Conservation (phyloP, 2,797 vertebrate species). For the Sebastes trivittatus region DNA sequence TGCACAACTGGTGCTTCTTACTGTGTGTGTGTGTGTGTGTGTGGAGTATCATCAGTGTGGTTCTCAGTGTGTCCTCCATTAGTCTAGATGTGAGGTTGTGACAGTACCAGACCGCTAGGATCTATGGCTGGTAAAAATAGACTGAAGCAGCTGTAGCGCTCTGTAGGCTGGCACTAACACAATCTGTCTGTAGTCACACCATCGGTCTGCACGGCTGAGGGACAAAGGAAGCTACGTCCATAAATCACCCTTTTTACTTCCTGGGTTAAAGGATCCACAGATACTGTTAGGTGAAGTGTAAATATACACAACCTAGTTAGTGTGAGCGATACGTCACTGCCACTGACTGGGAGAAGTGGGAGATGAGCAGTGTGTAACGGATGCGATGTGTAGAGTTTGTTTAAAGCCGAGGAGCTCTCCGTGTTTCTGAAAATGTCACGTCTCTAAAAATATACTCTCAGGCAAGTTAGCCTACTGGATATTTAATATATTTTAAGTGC, state of each 20-base stretch:
- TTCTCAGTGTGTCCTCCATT: slow-evolving; percentile 48
- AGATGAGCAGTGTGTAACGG: neutral
- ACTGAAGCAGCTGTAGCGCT: slow-evolving; percentile 62
- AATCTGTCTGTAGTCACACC: slow-evolving; percentile 49
- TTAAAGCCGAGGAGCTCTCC: neutral
- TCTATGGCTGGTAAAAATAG: slow-evolving; percentile 76
- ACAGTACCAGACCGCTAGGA: slow-evolving; percentile 72
- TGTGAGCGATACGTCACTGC: slow-evolving; percentile 14
- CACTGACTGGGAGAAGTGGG: slow-evolving; percentile 12
- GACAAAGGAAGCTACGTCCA: slow-evolving; percentile 27
- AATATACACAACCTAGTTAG: slow-evolving; percentile 49
- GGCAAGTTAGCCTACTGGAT: neutral
- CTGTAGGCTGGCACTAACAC: slow-evolving; percentile 36
- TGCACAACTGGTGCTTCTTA: neutral
- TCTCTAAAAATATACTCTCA: neutral
- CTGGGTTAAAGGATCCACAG: slow-evolving; percentile 30
- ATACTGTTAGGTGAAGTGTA: slow-evolving; percentile 6
- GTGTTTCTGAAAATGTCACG: neutral
- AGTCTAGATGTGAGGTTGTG: slow-evolving; percentile 52
- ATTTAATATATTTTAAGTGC: neutral
- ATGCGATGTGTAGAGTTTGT: neutral
- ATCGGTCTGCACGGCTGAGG: slow-evolving; percentile 35
- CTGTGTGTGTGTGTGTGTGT: slow-evolving; percentile 2
- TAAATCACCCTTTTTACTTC: slow-evolving; percentile 47
- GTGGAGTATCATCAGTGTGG: slow-evolving; percentile 10